These are phyloP conservation scores for Bombus turneri DNA, from an alignment of 1,140 invertebrate genomes.

Conservation along the genomic window DNA sequence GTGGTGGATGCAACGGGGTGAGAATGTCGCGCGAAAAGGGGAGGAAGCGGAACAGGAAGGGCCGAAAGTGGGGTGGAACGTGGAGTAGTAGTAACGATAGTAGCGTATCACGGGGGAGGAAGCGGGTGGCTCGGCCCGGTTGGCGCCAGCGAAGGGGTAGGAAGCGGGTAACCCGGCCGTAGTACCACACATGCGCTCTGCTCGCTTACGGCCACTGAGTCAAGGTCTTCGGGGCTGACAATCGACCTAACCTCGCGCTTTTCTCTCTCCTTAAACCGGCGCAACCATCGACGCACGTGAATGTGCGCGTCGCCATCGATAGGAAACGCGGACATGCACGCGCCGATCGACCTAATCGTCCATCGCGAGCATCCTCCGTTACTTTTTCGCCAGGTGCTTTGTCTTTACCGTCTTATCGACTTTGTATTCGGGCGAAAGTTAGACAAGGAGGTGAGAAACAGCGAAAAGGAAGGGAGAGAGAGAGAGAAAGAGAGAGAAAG, in stretches of 20 bases:
- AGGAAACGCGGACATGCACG: background rate
- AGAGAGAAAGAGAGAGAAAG: background rate
- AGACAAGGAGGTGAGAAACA: too few species aligned
- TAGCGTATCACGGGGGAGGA: constrained; percentile 17
- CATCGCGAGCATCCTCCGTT: too few species aligned
- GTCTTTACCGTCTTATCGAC: too few species aligned
- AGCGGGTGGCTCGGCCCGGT: constrained; percentile 2
- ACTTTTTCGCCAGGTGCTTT: too few species aligned
- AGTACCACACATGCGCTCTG: constrained; percentile 61
- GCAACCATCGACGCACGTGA: constrained; percentile 24
- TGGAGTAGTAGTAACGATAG: constrained; percentile 49
- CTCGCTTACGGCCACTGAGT: constrained; percentile 70
- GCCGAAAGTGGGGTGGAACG: constrained; percentile 21
- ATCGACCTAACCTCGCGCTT: constrained; percentile 74
- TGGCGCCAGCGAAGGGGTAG: constrained; percentile 15
- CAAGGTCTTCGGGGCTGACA: constrained; percentile 71
- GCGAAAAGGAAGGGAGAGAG: too few species aligned
- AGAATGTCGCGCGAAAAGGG: background rate
- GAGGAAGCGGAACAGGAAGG: background rate
- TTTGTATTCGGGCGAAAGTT: too few species aligned
- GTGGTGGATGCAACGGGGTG: background rate
- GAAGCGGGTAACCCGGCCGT: constrained; percentile 43
- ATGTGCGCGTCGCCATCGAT: background rate
- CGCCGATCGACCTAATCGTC: too few species aligned
- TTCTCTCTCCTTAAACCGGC: constrained; percentile 33